Evolutionary conservation across 2,888 invertebrate genomes (phyloP), one percentile per base, ranked within the genome.

Genomic region (Meandrusa payeni): DNA sequence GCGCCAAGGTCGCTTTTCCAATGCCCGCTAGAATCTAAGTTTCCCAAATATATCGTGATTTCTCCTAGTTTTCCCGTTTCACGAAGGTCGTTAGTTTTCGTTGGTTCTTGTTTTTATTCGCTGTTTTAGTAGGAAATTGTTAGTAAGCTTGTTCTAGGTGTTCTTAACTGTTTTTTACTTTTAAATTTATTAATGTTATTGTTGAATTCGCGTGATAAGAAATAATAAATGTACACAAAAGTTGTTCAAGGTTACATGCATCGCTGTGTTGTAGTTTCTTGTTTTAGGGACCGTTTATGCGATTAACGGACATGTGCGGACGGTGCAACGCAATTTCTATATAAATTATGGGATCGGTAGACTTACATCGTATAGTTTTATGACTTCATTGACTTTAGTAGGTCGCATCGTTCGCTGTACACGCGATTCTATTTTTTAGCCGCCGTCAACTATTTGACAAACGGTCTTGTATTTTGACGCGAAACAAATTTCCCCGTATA

Each of bases 1-100:
- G 31, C 50, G 33, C 26, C 56, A 57, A 55, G 61, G 61, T 52
- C 51, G 57, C 55, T 57, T 63, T 61, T 63, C 60, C 56, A 56
- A 57, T 52, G 55, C 42, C 33, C 33, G 33, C 41, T 11, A 33
- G 33, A 5, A 37, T 54, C 49, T 41, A 46, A 55, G 61, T 57
- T 61, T 55, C 46, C 59, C 55, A 52, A 54, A 54, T 54, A 46
- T 50, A 50, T 51, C 51, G 47, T 53, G 61, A 59, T 61, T 63
- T 61, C 62, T 55, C 56, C 43, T 50, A 57, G 51, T 54, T 56
- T 61, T 61, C 61, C 57, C 46, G 52, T 51, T 47, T 11, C 26
- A 31, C 24, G 51, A 51, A 64, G 61, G 55, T 49, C 52, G 58
- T 50, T 51, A 56, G 53, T 57, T 57, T 59, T 59, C 54, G 41